Evolutionary conservation across 2,888 invertebrate species (phyloP).

Genomic region (Cheilosia vernalis): DNA sequence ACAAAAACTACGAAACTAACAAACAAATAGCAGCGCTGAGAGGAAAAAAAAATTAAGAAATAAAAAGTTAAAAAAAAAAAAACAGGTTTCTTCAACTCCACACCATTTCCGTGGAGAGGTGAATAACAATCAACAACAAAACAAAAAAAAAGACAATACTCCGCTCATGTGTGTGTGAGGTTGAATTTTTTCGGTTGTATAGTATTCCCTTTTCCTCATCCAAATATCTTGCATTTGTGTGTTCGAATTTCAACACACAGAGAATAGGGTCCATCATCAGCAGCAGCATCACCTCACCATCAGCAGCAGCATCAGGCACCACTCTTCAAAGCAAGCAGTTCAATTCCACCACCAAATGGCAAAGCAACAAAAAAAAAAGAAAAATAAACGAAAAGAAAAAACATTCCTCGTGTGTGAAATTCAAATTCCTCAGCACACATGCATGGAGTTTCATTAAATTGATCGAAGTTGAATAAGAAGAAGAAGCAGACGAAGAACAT

Average conservation of each 20-base stretch:
- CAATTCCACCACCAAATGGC: constrained; percentile 64
- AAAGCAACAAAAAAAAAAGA: constrained; percentile 7
- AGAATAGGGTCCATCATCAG: constrained; percentile 51
- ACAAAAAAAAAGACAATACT: constrained; percentile 34
- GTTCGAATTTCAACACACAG: constrained; percentile 65
- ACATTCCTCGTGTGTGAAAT: constrained; percentile 78
- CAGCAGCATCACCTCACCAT: constrained; percentile 31
- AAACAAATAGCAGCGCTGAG: constrained; percentile 65
- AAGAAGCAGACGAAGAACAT: constrained; percentile 19
- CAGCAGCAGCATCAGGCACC: constrained; percentile 16
- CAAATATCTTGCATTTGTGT: constrained; percentile 68
- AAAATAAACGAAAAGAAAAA: constrained; percentile 27
- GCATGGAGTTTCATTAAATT: constrained; percentile 76
- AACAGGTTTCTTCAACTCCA: constrained; percentile 75
- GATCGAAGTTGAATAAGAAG: constrained; percentile 36
- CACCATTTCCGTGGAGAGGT: constrained; percentile 72
- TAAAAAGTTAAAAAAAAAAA: constrained; percentile 44
- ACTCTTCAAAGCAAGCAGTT: constrained; percentile 56
- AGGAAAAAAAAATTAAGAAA: constrained; percentile 39
- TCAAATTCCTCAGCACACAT: constrained; percentile 80
- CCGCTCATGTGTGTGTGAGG: constrained; percentile 52
- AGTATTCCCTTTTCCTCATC: constrained; percentile 66
- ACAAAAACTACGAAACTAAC: constrained; percentile 59
- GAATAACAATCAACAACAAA: constrained; percentile 34
- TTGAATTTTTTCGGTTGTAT: constrained; percentile 10